Evolutionary conservation across 2,888 invertebrate species (phyloP), one percentile per base, ranked within the genome.

Genomic region (Hirtodrosophila trivittata): DNA sequence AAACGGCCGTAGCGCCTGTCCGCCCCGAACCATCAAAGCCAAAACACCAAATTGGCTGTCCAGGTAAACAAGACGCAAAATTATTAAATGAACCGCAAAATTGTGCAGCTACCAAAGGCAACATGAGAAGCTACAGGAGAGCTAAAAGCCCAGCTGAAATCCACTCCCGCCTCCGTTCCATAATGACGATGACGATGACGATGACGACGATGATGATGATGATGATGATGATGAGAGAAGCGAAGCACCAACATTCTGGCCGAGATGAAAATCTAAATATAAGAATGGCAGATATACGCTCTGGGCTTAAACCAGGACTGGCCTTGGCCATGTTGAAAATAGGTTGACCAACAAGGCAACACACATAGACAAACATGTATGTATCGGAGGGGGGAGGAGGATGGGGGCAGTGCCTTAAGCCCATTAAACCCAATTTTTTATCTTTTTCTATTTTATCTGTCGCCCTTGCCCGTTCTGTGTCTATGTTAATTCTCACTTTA

Each of bases 11-110:
- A 37, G 42, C 8, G 21, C 9, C 25, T 3, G 25, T 42, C 9
- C 57, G 66, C 45, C 43, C 33, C 45, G 39, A 42, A 38, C 66
- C 71, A 54, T 59, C 71, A 57, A 66, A 63, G 67, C 41, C 55
- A 26, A 21, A 21, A 56, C 37, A 50, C 64, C 18, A 62, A 70
- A 62, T 66, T 62, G 58, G 59, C 63, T 52, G 51, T 64, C 50
- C 75, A 73, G 84, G 85, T 83, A 81, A 83, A 85, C 76, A 83
- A 84, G 64, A 75, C 72, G 78, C 70, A 68, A 67, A 62, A 77
- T 83, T 73, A 81, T 78, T 85, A 78, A 86, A 83, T 86, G 86
- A 86, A 83, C 85, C 83, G 75, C 74, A 84, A 83, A 86, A 84
- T 84, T 81, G 86, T 86, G 76, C 73, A 84, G 77, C 76, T 70